Evolutionary conservation across 2,113 vertebrate genomes (phyloP), one percentile per base, ranked within the genome.

Genomic region (Gasterosteus aculeatus): DNA sequence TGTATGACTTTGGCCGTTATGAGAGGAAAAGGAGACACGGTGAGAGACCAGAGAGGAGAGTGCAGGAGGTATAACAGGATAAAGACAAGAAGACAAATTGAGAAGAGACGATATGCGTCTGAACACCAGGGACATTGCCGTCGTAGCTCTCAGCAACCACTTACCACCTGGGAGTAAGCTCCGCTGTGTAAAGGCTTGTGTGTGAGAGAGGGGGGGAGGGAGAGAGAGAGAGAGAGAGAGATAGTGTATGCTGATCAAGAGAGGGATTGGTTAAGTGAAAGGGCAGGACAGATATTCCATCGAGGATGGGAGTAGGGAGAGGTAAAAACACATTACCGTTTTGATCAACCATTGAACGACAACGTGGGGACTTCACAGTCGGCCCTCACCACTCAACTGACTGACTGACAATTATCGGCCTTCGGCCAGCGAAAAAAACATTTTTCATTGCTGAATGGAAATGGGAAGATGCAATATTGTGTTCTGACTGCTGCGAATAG

Each of bases 111-210:
- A 82, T 67, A 60, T 38, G 72, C 64, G 41, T 86, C 81, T 78
- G 69, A 83, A 84, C 87, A 86, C 77, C 71, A 15, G 79, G 82
- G 81, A 89, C 72, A 80, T 42, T 83, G 76, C 72, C 86, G 77
- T 82, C 26, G 46, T 82, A 57, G 19, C 87, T 83, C 74, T 33
- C 66, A 69, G 73, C 84, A 90, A 88, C 83, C 11, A 63, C 51
- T 83, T 33, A 59, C 54, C 83, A 82, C 81, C 70, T 70, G 77
- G 78, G 81, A 87, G 61, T 68, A 69, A 1, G 49, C 56, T 64
- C 29, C n/a, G 39, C 63, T 63, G 42, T 82, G 64, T 74, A 33
- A 33, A 42, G 74, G 10, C 66, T 44, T 62, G 69, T 71, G 26
- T 49, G 53, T 38, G 46, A n/a, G 19, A 11, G 39, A 14, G 41